phyloP scores from a whole-genome alignment of 2,797 vertebrate genomes.

The Harpagifer antarcticus region DNA sequence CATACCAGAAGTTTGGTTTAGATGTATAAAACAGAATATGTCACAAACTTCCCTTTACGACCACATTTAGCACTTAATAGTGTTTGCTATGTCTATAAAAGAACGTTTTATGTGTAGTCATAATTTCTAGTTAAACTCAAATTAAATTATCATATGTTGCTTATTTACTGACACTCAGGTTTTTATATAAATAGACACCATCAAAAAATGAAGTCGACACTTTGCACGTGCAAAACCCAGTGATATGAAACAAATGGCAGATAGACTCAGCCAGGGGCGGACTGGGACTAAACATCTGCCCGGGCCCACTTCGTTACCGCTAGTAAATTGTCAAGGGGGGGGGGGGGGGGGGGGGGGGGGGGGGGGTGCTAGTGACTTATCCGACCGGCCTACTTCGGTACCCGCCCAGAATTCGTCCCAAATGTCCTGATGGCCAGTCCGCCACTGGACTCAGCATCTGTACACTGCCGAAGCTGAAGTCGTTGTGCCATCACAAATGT shows the following conservation, averaged over 20 bases:
- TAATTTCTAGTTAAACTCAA: neutral
- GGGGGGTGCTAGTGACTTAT: too few relatives aligned
- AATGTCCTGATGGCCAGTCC: too few relatives aligned
- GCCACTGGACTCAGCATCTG: neutral
- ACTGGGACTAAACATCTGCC: too few relatives aligned
- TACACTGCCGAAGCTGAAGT: constrained; percentile 8
- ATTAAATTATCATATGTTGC: neutral
- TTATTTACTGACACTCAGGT: neutral
- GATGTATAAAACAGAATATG: neutral
- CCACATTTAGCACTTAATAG: too few relatives aligned
- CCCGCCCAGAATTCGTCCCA: too few relatives aligned
- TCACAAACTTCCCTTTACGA: neutral
- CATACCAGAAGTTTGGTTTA: neutral
- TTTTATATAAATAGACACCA: neutral
- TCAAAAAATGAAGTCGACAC: neutral
- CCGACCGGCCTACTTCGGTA: too few relatives aligned
- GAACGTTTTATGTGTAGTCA: neutral
- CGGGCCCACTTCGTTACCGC: too few relatives aligned
- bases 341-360: too few relatives aligned
- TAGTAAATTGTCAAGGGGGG: too few relatives aligned
- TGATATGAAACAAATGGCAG: constrained; percentile 4
- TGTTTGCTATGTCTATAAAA: neutral
- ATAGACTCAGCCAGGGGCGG: neutral
- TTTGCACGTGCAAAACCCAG: neutral
- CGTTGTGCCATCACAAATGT: constrained; percentile 11